Evolutionary conservation across 1,140 invertebrate species (phyloP), one percentile per base, ranked within the genome.

Genomic region (Phymorhynchus buccinoides): DNA sequence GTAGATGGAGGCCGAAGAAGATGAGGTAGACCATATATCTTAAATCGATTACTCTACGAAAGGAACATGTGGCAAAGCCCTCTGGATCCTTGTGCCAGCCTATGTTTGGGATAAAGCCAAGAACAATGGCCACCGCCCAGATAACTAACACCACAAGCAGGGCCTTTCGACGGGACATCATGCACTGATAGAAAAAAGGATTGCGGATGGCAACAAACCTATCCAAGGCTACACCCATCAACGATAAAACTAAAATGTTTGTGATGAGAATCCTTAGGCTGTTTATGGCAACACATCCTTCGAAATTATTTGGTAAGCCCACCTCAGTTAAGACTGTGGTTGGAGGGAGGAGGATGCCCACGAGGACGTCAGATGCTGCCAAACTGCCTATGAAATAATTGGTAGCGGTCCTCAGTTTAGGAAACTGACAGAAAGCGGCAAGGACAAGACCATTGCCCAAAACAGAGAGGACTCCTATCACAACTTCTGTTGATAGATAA

Each of bases 301-400:
- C 85, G 68, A 90, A 92, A 78, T 91, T 42, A 9, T 82, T 56
- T 14, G 89, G 89, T 12, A 92, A 73, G 32, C 90, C 91, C 14
- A 90, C 71, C 83, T 88, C 89, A 91, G 93, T 22, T 14, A 91
- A 78, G 1, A 90, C 87, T 1, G 90, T 90, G 37, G 89, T 79
- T 9, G 92, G 92, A 32, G 90, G 88, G 4, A 89, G 91, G 14
- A 92, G 48, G 39, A 92, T 79, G 22, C 92, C 92, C 35, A 94
- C 94, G 3, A 94, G 84, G 35, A 94, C 85, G 84, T 94, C 94
- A 14, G 94, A 94, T 9, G 93, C 52, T 0, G 94, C 94, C 30
- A 94, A 87, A 80, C 91, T 93, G 35, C 92, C 93, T 18, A 94
- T 91, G 81, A 94, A 94, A 79, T 90, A 93, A 86, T 94, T 94